Base-by-base conservation (phyloP, 2,797 vertebrate species). In the Sebastes matsubarae region DNA sequence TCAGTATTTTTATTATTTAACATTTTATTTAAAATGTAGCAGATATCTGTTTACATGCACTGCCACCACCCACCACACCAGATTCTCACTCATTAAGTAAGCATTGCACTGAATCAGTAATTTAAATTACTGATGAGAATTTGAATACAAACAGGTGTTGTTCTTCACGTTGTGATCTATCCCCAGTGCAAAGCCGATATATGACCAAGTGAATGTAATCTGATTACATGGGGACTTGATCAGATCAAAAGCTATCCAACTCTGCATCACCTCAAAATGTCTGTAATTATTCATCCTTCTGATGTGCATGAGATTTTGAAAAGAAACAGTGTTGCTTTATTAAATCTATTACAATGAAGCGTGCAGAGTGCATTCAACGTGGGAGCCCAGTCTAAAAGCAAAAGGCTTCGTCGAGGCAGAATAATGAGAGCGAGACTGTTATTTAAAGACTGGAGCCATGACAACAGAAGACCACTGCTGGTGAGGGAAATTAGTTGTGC, bases 391-490 rank as follows among this genome's bases (percentile, higher is more conserved):
- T 72, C 82, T 79, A 66, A 88, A 91, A 87, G 86, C 68, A 71
- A 87, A 86, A 78, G 68, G 68, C 79, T 83, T 72, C 38, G 20
- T 67, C 69, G 73, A 92, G 86, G 83, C 85, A 87, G 88, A 93
- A 93, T 93, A 92, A 93, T 89, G 81, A 91, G 78, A 85, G 72
- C 25, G 32, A 81, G 87, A 73, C 86, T 89, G 90, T 93, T 94
- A 94, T 94, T 95, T 93, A 89, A 92, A 93, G 91, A 90, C 90
- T 86, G 94, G 87, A 88, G 73, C 88, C 93, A 95, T 94, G 94
- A 94, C 94, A 94, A 95, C 94, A 88, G 89, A 87, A 76, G 86
- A 89, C 89, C 83, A 80, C 83, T 86, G 87, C 87, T 85, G 81
- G 71, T 72, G 46, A 84, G 82, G 73, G 22, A 84, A 83, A 87